These are phyloP conservation scores for Pogonus chalceus DNA, from an alignment of 1,140 invertebrate species.

Conservation along the genomic window DNA sequence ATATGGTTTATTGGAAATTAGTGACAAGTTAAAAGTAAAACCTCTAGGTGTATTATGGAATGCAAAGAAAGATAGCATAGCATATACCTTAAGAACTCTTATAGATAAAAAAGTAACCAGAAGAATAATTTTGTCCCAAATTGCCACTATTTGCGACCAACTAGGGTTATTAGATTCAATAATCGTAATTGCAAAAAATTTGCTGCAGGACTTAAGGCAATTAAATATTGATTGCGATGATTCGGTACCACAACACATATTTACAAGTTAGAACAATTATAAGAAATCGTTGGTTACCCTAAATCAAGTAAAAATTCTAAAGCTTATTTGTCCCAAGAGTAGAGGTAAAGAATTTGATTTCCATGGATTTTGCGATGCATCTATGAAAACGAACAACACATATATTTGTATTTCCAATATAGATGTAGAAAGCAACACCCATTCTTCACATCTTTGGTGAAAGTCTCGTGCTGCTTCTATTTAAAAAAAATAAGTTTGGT, in stretches of 20 bases:
- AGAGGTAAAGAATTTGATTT: too few relatives aligned
- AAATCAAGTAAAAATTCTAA: slow-evolving; percentile 1
- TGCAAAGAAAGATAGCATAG: background rate
- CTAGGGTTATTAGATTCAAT: slow-evolving; percentile 17
- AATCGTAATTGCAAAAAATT: slow-evolving; percentile 17
- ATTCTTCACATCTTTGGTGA: slow-evolving; percentile 9
- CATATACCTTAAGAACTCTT: background rate
- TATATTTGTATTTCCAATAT: slow-evolving; percentile 17
- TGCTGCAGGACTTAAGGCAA: slow-evolving; percentile 17
- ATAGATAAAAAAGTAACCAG: slow-evolving; percentile 13
- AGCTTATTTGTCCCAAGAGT: background rate
- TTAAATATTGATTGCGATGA: slow-evolving; percentile 18
- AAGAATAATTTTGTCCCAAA: slow-evolving; percentile 14
- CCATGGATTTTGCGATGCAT: slow-evolving; percentile 21
- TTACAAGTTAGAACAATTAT: background rate
- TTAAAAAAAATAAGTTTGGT: slow-evolving; percentile 18
- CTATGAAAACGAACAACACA: slow-evolving; percentile 22
- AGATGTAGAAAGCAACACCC: background rate
- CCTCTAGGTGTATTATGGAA: slow-evolving; percentile 9
- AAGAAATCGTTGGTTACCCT: background rate
- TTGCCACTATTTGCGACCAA: slow-evolving; percentile 18
- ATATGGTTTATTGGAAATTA: background rate
- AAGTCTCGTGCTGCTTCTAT: slow-evolving; percentile 22
- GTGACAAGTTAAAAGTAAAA: slow-evolving; percentile 2
- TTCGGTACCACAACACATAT: background rate